Conservation (phyloP, 2,888 invertebrate species). For the Elmis aenea region DNA sequence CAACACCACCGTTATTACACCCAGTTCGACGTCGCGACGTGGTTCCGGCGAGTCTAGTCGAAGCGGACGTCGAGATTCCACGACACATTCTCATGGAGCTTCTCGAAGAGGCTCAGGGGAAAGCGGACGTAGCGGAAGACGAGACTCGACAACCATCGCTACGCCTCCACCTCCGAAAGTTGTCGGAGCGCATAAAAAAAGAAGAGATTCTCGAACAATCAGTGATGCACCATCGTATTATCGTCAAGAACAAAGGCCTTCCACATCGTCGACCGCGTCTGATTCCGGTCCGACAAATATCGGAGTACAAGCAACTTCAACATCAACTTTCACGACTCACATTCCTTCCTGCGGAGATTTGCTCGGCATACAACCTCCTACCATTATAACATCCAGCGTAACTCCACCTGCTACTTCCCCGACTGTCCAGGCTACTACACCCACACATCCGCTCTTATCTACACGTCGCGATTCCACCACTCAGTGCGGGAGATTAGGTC, state of each 20-base stretch:
- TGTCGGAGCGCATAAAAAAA: conserved; percentile 57
- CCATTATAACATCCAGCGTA: conserved; percentile 77
- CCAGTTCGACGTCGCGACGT: conserved; percentile 46
- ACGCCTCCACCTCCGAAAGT: conserved; percentile 58
- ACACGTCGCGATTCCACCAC: conserved; percentile 78
- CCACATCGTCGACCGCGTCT: conserved; percentile 68
- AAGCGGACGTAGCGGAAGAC: conserved; percentile 62
- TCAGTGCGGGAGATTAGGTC: conserved; percentile 65
- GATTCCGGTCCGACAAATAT: conserved; percentile 56
- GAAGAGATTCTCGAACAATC: conserved; percentile 53
- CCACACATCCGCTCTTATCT: conserved; percentile 49
- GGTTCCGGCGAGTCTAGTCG: conserved; percentile 64
- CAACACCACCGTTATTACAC: conserved; percentile 51
- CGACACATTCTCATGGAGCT: conserved; percentile 47
- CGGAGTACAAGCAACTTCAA: conserved; percentile 10
- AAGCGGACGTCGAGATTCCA: conserved; percentile 63
- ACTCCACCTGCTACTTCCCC: conserved; percentile 80
- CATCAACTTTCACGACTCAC: conserved; percentile 18
- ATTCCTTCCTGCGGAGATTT: too few species aligned
- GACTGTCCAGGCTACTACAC: conserved; percentile 52
- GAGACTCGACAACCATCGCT: conserved; percentile 60
- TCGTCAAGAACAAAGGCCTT: conserved; percentile 63
- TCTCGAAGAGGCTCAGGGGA: conserved; percentile 64
- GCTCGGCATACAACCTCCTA: conserved; percentile 63
- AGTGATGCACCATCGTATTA: conserved; percentile 52